Evolutionary conservation across 2,888 invertebrate genomes (phyloP).

Genomic region (Aphodius sticticus): DNA sequence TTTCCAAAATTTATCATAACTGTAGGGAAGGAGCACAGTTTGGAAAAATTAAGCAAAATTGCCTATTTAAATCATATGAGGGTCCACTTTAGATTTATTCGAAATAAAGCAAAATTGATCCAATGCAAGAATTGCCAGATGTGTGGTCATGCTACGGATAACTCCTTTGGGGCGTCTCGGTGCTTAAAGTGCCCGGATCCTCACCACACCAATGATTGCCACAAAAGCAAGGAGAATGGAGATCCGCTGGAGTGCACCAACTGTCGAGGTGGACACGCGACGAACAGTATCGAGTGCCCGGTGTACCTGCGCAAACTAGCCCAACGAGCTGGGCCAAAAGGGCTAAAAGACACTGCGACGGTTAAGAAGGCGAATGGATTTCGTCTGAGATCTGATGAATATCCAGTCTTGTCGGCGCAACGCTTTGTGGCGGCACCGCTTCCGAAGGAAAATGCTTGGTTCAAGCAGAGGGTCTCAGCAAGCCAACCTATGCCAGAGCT

Average conservation of each 20-base stretch:
- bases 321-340: not conserved
- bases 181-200: slow-evolving; percentile 32
- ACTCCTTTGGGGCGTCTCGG: slow-evolving; percentile 11
- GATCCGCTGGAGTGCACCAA: slow-evolving; percentile 31
- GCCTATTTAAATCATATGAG: slow-evolving; percentile 6
- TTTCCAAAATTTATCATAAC: slow-evolving; percentile 13
- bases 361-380: not conserved
- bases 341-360: not conserved
- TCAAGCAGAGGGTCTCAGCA: not conserved
- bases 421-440: not conserved
- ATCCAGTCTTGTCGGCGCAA: slow-evolving; percentile 4
- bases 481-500: not conserved
- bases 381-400: not conserved
- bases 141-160: slow-evolving; percentile 33
- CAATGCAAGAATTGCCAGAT: slow-evolving; percentile 35
- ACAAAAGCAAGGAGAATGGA: slow-evolving; percentile 13
- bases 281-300: slow-evolving; percentile 21
- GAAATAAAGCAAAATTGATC: slow-evolving; percentile 10
- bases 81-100: not conserved
- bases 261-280: slow-evolving; percentile 29
- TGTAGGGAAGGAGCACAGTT: not conserved
- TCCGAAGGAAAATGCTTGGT: not conserved
- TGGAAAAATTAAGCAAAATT: slow-evolving; percentile 6
- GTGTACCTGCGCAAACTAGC: slow-evolving; percentile 6
- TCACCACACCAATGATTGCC: slow-evolving; percentile 27